Percentiles rank a stretch among this genome's conserved stretches.
Conservation (phyloP, 2,797 vertebrate species). For the Sebastes hubbsi region DNA sequence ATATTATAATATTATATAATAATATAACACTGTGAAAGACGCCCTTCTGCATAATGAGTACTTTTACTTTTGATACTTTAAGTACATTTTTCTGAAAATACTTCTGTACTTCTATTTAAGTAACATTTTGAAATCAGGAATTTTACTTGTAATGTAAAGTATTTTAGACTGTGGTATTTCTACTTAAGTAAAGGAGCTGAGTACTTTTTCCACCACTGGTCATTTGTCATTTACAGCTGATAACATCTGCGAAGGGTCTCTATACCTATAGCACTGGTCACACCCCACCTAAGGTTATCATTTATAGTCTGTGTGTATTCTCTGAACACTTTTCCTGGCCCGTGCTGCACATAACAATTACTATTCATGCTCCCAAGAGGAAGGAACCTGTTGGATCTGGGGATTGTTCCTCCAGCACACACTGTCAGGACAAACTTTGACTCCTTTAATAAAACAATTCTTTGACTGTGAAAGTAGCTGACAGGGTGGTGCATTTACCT, state of each 20-base stretch:
- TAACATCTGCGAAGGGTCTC: neutral
- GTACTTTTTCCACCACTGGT: too few species aligned
- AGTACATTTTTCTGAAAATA: too few species aligned
- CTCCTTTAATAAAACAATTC: neutral
- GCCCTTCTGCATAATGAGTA: too few species aligned
- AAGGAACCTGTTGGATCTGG: neutral
- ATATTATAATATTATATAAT: too few species aligned
- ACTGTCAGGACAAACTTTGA: neutral
- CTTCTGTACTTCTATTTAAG: too few species aligned
- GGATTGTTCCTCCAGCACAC: neutral
- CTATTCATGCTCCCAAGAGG: neutral
- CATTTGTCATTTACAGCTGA: conserved; percentile 1
- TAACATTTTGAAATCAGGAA: too few species aligned
- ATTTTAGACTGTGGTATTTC: too few species aligned
- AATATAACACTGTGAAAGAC: too few species aligned
- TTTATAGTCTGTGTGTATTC: neutral
- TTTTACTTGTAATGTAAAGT: too few species aligned
- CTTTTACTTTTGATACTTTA: too few species aligned
- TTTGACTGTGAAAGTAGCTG: neutral
- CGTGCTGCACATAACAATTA: neutral
- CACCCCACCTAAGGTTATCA: neutral
- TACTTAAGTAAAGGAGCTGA: too few species aligned
- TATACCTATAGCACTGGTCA: neutral
- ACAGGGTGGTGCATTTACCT: neutral
- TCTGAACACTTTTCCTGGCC: neutral